Base-by-base conservation (phyloP, 2,888 invertebrate species). In the Aphodius granarius region DNA sequence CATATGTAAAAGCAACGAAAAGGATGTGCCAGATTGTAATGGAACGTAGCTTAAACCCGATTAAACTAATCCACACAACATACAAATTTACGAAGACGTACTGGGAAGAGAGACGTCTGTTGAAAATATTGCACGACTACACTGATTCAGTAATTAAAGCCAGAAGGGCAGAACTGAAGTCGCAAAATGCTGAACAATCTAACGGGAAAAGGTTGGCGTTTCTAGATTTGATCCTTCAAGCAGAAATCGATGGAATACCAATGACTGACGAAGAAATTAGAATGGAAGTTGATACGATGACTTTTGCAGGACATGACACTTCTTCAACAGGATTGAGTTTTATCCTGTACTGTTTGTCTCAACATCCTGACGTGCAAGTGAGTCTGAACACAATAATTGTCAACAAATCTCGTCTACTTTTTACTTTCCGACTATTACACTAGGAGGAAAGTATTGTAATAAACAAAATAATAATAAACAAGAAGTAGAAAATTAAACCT, bases 1-100 rank as follows among this genome's bases (percentile, higher is more conserved):
- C 91, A 79, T 96, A 95, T 83, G 94, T 95, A 0, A 88, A 89
- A 81, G 91, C 93, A 15, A 92, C 95, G 23, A 91, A 92, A 86
- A 89, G 89, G 66, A 82, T 85, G 80, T 83, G 82, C 62, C 73
- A 82, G 73, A 80, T 87, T n/a, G 76, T 84, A 0, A 79, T 83
- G 2, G 76, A 82, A n/a, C 76, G 86, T 66, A 72, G 78, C 17
- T 77, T 84, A 21, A 82, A 84, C 9, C 88, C 89, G 0, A 89
- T 90, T 88, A 84, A 89, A 65, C 87, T 89, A 84, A 83, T 86
- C 0, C 86, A 89, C 64, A 83, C 87, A 1, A 78, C 90, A 15
- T 92, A 88, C 84, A 89, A 89, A 78, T 85, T 92, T 5, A 87
- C 92, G 0, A 85, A 88, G 4, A 87, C 90, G 74, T 94, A 93